Evolutionary conservation across 1,140 invertebrate genomes (phyloP), one percentile per base, ranked within the genome.

Genomic region (Drosophila nebulosa): DNA sequence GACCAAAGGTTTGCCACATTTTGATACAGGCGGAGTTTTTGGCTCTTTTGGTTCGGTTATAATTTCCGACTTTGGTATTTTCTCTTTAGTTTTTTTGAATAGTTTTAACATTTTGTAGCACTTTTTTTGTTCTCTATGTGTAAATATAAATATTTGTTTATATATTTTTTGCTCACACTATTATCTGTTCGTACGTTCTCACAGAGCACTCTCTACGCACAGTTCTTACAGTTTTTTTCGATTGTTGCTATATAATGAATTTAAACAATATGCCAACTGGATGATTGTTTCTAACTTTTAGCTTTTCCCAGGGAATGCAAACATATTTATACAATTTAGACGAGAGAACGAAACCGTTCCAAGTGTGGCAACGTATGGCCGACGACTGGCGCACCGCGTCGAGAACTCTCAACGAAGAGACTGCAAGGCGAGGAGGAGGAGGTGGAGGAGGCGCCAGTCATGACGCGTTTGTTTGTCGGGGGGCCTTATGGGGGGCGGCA

Each of bases 41-140:
- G 79, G 72, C 14, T 88, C 79, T 56, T 78, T 80, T n/a, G 79
- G 76, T 16, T 89, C 80, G 42, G 65, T 81, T 55, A 91, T 90
- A 16, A 91, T 91, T 77, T 91, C 90, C 69, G 90, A 90, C 60
- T 91, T 91, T 62, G 81, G 85, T 5, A 77, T 75, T 79, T 91
- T 90, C 56, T 89, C 79, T 89, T 91, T 91, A 7, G 78, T 64
- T 62, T 90, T 91, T 56, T 91, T 91, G 56, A 91, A 91, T 52
- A 90, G 18, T 65, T 90, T 90, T 10, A 91, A 60, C 79, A 89
- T 89, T 85, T 79, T 80, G 62, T 46, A 7, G 12, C 16, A n/a
- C 7, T 72, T 21, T 16, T 32, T 61, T 18, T 51, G 42, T 4
- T 22, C 12, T 27, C 58, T 65, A 18, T 59, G 7, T 16, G 18